Conservation (phyloP, 1,140 invertebrate species). For the Brachionus rotundiformis region DNA sequence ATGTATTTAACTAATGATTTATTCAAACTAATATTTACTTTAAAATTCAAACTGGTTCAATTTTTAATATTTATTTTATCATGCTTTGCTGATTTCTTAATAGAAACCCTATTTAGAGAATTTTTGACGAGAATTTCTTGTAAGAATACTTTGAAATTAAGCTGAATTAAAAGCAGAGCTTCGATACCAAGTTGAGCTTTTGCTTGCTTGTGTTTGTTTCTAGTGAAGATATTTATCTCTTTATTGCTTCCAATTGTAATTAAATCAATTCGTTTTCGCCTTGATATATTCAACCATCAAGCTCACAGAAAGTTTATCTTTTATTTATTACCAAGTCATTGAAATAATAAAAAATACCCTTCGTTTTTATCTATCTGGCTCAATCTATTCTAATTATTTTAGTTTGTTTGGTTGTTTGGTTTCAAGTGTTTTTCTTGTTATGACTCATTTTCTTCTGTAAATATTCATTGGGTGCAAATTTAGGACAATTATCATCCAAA, state of each 20-base stretch:
- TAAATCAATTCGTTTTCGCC: constrained; percentile 23
- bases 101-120: constrained; percentile 6
- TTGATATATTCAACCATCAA: constrained; percentile 15
- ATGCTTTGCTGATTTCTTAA: constrained; percentile 42
- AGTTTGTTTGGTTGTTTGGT: background rate
- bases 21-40: constrained; percentile 25
- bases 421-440: background rate
- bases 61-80: constrained; percentile 39
- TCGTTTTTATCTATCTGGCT: background rate
- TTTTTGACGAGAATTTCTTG: background rate
- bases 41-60: constrained; percentile 42
- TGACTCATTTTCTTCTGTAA: background rate
- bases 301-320: constrained; percentile 22
- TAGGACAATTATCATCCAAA: background rate
- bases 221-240: constrained; percentile 20
- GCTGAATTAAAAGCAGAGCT: background rate
- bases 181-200: background rate
- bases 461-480: constrained; percentile 4
- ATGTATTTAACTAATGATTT: constrained; percentile 36
- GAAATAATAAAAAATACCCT: constrained; percentile 12
- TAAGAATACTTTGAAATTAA: constrained; percentile 24
- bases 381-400: background rate
- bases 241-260: constrained; percentile 28
- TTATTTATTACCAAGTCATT: constrained; percentile 46
- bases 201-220: background rate